Conservation (phyloP, 2,888 invertebrate genomes). For the Eucera pruinosa region DNA sequence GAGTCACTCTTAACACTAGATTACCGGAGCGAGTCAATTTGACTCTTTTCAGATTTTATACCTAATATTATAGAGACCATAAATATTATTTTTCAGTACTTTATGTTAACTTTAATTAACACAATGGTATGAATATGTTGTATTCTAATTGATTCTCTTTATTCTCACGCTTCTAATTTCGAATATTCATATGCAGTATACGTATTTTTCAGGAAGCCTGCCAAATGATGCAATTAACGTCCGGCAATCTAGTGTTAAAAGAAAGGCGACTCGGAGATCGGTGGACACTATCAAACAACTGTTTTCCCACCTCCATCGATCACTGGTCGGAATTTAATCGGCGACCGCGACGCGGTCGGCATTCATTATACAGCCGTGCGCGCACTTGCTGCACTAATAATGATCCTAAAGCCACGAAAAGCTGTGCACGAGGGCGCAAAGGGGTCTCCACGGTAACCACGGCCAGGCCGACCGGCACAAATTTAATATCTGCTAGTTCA, state of each 20-base stretch:
- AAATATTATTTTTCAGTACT: too few species aligned
- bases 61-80: too few species aligned
- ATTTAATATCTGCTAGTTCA: slow-evolving; percentile 74
- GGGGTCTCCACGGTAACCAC: slow-evolving; percentile 76
- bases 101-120: too few species aligned
- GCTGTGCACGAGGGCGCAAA: slow-evolving; percentile 60
- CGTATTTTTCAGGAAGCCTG: too few species aligned
- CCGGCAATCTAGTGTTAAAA: neutral
- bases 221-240: too few species aligned
- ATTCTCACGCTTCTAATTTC: too few species aligned
- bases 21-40: too few species aligned
- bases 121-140: too few species aligned
- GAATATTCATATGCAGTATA: too few species aligned
- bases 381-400: slow-evolving; percentile 70
- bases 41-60: too few species aligned
- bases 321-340: slow-evolving; percentile 71
- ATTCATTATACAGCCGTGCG: slow-evolving; percentile 67
- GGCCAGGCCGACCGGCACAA: slow-evolving; percentile 72
- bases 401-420: slow-evolving; percentile 71
- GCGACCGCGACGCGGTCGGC: slow-evolving; percentile 57
- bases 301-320: slow-evolving; percentile 61
- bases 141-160: too few species aligned
- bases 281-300: slow-evolving; percentile 36
- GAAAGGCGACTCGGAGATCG: neutral
- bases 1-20: too few species aligned